These are phyloP conservation scores for Drosophila mauritiana DNA, from an alignment of 1,140 invertebrate genomes.

Conservation along the genomic window DNA sequence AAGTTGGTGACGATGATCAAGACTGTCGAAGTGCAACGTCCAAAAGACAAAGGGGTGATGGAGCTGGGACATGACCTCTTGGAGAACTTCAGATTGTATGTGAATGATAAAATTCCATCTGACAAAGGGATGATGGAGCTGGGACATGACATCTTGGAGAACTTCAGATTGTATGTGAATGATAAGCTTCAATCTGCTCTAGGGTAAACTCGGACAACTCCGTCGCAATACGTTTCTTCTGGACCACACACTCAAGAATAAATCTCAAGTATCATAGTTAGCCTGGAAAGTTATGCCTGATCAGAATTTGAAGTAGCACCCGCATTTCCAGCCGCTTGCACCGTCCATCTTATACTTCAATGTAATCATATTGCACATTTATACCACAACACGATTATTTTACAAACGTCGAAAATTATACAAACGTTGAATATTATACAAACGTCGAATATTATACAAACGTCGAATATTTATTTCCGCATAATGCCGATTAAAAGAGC, in stretches of 20 bases:
- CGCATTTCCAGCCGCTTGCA: too few species aligned
- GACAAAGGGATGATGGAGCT: background rate
- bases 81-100: background rate
- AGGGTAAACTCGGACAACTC: too few species aligned
- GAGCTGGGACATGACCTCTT: background rate
- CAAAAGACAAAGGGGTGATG: background rate
- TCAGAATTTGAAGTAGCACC: background rate
- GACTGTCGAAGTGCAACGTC: background rate
- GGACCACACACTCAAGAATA: too few species aligned
- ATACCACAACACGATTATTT: too few species aligned
- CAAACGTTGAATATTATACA: background rate
- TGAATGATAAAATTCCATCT: too few species aligned
- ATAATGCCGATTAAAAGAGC: background rate
- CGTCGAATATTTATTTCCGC: background rate
- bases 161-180: background rate
- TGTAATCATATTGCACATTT: too few species aligned
- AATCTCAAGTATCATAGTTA: too few species aligned
- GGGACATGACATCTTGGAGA: too few species aligned
- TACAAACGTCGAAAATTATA: too few species aligned
- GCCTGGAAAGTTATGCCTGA: background rate
- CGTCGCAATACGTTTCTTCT: too few species aligned
- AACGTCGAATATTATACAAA: background rate
- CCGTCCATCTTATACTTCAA: too few species aligned
- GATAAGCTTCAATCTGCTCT: background rate
- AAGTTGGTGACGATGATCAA: background rate